A percentile compares a stretch with the other conserved stretches of the same genome.
Conservation (phyloP, 2,888 invertebrate genomes). For the Acronicta aceris region DNA sequence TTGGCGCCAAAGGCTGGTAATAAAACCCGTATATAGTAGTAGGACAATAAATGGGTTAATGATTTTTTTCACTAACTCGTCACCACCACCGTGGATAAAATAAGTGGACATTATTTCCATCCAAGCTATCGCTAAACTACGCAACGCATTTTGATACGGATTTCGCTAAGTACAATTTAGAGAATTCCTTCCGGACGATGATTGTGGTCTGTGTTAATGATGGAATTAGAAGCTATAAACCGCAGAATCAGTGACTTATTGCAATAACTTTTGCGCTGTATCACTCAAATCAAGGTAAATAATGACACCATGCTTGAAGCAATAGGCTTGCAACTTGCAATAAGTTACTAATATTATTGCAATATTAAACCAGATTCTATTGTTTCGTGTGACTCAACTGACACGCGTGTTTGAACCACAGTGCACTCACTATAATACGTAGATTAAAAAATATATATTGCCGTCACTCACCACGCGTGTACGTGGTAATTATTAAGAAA, state of each 20-base stretch:
- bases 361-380: slow-evolving; percentile 34
- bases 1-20: too few species aligned
- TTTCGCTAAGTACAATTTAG: too few species aligned
- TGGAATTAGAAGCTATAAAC: too few species aligned
- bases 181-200: too few species aligned
- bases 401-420: slow-evolving; percentile 22
- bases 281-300: slow-evolving; percentile 1
- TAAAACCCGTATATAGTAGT: too few species aligned
- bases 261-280: neutral
- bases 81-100: too few species aligned
- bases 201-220: too few species aligned
- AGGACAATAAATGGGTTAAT: too few species aligned
- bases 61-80: too few species aligned
- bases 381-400: slow-evolving; percentile 23
- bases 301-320: slow-evolving; percentile 9
- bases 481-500: slow-evolving; percentile 17
- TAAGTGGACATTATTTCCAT: too few species aligned
- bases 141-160: too few species aligned
- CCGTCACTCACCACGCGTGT: slow-evolving; percentile 9
- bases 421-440: slow-evolving; percentile 9
- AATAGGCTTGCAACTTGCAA: slow-evolving; percentile 10
- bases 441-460: slow-evolving; percentile 20
- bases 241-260: neutral
- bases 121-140: too few species aligned
- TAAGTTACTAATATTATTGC: slow-evolving; percentile 29